Evolutionary conservation across 2,797 vertebrate genomes (phyloP).

Genomic region (Enteromius trimaculatus): DNA sequence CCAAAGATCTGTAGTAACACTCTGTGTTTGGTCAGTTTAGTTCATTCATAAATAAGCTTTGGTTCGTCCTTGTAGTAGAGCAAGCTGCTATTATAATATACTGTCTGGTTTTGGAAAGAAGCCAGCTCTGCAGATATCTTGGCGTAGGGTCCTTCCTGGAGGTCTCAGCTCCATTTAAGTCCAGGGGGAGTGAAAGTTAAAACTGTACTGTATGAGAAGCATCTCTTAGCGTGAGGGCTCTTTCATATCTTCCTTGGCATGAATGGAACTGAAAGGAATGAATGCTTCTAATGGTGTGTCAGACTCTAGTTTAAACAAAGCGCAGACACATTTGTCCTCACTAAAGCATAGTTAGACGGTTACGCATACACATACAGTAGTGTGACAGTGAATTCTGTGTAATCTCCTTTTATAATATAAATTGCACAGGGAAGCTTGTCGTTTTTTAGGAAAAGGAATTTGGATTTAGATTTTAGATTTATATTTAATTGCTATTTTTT

Average conservation of each 20-base stretch:
- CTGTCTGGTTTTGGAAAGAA: constrained; percentile 56
- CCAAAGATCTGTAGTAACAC: constrained; percentile 41
- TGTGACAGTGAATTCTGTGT: background rate
- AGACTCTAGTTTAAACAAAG: background rate
- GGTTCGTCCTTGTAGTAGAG: constrained; percentile 54
- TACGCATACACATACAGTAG: background rate
- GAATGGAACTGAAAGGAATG: constrained; percentile 42
- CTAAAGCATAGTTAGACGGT: background rate
- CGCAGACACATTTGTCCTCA: background rate
- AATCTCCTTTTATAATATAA: background rate
- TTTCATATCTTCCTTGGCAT: constrained; percentile 48
- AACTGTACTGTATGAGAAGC: constrained; percentile 58
- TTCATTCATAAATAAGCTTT: constrained; percentile 14
- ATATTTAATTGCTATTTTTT: background rate
- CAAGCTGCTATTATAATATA: constrained; percentile 55
- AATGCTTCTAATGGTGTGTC: background rate
- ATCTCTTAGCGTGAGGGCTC: constrained; percentile 53
- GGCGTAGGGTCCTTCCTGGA: constrained; percentile 67
- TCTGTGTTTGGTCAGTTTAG: background rate
- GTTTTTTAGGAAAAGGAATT: background rate
- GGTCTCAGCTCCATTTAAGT: constrained; percentile 71
- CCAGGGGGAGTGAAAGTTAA: constrained; percentile 74
- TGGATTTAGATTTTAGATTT: background rate
- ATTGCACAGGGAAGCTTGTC: background rate
- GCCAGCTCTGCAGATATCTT: constrained; percentile 65